phyloP scores from a whole-genome alignment of 2,113 vertebrate genomes.

The Heterotilapia buettikoferi region DNA sequence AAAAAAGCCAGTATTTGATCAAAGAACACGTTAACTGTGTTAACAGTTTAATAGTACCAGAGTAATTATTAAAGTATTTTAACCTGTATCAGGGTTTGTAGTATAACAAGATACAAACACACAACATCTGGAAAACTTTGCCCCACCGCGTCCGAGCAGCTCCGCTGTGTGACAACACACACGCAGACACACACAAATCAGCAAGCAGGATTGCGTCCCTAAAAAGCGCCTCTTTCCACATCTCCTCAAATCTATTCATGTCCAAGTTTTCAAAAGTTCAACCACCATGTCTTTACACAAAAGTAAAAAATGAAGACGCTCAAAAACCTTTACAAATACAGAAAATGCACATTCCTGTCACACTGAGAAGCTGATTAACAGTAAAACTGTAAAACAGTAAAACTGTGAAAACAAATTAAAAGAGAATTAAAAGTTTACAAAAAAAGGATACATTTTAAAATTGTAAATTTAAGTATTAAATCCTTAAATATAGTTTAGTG shows the following conservation, averaged over 20 bases:
- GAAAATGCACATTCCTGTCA: not conserved
- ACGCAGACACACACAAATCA: not conserved
- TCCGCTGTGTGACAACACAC: not conserved
- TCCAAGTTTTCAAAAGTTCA: not conserved
- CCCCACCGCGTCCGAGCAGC: not conserved
- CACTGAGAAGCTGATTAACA: not conserved
- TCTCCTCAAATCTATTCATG: not conserved
- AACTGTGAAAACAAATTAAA: not conserved
- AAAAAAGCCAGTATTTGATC: not conserved
- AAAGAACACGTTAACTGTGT: not conserved
- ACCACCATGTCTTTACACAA: not conserved
- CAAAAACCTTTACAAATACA: not conserved
- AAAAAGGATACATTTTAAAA: not conserved
- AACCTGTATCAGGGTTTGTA: not conserved
- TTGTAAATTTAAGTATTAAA: not conserved
- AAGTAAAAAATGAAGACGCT: accelerated
- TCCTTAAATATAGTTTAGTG: not conserved
- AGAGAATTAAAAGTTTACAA: not conserved
- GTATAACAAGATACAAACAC: not conserved
- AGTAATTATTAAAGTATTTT: not conserved
- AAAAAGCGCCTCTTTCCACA: not conserved
- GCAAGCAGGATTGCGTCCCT: not conserved
- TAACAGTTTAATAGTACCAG: not conserved
- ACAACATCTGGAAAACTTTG: constrained; percentile 16
- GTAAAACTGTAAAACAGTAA: not conserved